A percentile compares a stretch with the other conserved stretches of the same genome.
These are phyloP conservation scores for Xenus cinereus DNA, from an alignment of 2,113 vertebrate genomes.

Conservation along the genomic window DNA sequence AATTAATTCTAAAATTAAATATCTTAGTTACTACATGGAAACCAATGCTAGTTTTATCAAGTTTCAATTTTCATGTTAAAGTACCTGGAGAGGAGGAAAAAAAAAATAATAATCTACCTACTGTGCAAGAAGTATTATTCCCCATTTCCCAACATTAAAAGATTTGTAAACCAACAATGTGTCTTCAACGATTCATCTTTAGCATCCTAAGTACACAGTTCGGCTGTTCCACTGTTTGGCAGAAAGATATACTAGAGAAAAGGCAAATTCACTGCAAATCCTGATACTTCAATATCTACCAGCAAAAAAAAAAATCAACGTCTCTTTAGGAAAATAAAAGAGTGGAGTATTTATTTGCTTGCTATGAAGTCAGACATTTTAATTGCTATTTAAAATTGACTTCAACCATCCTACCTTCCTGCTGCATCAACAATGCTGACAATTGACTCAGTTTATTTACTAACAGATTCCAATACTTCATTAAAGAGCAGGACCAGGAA, in stretches of 20 bases:
- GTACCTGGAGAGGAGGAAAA: neutral
- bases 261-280: neutral
- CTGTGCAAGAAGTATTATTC: neutral
- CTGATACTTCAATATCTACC: neutral
- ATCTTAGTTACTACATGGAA: neutral
- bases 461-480: constrained; percentile 64
- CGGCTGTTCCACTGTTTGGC: no score
- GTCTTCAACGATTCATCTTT: neutral
- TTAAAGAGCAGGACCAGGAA: constrained; percentile 58
- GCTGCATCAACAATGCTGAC: constrained; percentile 39
- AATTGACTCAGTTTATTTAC: constrained; percentile 66
- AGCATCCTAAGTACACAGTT: neutral
- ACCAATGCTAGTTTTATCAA: neutral
- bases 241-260: neutral
- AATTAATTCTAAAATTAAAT: neutral
- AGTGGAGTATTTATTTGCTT: neutral
- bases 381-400: constrained; percentile 36
- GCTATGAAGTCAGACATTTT: constrained; percentile 13
- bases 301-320: neutral
- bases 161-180: neutral
- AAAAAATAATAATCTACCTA: neutral
- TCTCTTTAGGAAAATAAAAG: neutral
- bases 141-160: neutral
- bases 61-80: neutral
- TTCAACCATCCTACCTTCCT: constrained; percentile 21